Evolutionary conservation across 2,113 vertebrate genomes (phyloP).

Genomic region (Ptilonorhynchus violaceus): DNA sequence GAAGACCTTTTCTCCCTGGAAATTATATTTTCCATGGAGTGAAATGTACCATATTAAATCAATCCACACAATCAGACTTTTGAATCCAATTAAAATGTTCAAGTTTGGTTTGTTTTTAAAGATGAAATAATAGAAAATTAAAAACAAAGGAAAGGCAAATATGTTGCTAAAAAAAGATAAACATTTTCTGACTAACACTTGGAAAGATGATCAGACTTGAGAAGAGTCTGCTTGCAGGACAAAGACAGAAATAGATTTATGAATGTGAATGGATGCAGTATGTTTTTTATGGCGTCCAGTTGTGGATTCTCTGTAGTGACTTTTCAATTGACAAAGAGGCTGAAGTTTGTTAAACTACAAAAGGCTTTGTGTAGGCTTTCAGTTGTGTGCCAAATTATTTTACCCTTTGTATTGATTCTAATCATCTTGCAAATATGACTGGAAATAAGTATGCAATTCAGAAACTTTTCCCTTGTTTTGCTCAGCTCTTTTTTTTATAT

Average conservation of each 20-base stretch:
- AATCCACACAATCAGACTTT: not conserved
- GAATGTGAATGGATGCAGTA: not conserved
- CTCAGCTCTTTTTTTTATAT: not conserved
- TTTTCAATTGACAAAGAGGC: not conserved
- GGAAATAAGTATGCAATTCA: not conserved
- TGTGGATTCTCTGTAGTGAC: not conserved
- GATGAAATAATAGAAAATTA: not conserved
- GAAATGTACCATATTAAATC: not conserved
- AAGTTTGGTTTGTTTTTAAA: not conserved
- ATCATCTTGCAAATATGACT: not conserved
- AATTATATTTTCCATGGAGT: not conserved
- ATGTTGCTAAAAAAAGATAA: not conserved
- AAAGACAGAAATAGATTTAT: not conserved
- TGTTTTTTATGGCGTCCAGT: not conserved
- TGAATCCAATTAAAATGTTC: constrained; percentile 19
- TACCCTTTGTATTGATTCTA: not conserved
- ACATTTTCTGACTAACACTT: not conserved
- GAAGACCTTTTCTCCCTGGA: not conserved
- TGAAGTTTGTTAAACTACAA: not conserved
- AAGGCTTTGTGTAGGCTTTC: not conserved
- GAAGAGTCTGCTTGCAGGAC: not conserved
- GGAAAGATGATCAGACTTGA: not conserved
- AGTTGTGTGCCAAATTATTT: not conserved
- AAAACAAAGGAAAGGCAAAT: not conserved
- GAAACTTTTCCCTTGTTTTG: not conserved